Conservation (phyloP, 2,113 vertebrate species). For the Ahaetulla prasina region DNA sequence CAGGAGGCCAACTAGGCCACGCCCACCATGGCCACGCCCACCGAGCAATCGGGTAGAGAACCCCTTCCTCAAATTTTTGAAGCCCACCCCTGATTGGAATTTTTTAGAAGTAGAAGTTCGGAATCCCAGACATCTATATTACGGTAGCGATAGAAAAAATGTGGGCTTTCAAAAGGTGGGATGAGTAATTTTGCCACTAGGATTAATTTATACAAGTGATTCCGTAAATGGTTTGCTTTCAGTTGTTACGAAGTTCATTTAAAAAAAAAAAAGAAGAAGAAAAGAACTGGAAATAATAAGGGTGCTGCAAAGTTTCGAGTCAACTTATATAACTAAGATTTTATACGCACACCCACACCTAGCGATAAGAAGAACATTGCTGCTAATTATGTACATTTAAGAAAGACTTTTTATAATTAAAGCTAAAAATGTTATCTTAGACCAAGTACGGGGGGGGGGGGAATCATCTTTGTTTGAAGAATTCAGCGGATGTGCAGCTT, state of each 20-base stretch:
- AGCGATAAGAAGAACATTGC: not conserved
- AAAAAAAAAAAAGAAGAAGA: not conserved
- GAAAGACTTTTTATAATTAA: not conserved
- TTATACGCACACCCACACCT: constrained; percentile 9
- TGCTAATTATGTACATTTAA: constrained; percentile 9
- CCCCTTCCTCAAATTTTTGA: no score
- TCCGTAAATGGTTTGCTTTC: not conserved
- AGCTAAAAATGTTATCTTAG: not conserved
- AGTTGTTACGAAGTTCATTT: not conserved
- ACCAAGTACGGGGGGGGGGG: rapidly evolving
- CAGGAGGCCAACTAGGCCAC: no score
- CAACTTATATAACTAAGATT: constrained; percentile 33
- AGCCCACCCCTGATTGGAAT: no score
- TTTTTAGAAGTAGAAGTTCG: not conserved
- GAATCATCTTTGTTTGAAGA: not conserved
- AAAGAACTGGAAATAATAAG: constrained; percentile 30
- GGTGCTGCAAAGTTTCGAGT: constrained; percentile 20
- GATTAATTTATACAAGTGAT: not conserved
- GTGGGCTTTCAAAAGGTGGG: not conserved
- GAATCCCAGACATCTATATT: rapidly evolving
- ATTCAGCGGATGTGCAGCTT: not conserved
- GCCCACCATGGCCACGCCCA: no score
- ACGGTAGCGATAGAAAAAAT: not conserved
- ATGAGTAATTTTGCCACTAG: not conserved
- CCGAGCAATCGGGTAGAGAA: no score